Evolutionary conservation across 2,113 vertebrate species (phyloP), one percentile per base, ranked within the genome.

Genomic region (Calonectris borealis): DNA sequence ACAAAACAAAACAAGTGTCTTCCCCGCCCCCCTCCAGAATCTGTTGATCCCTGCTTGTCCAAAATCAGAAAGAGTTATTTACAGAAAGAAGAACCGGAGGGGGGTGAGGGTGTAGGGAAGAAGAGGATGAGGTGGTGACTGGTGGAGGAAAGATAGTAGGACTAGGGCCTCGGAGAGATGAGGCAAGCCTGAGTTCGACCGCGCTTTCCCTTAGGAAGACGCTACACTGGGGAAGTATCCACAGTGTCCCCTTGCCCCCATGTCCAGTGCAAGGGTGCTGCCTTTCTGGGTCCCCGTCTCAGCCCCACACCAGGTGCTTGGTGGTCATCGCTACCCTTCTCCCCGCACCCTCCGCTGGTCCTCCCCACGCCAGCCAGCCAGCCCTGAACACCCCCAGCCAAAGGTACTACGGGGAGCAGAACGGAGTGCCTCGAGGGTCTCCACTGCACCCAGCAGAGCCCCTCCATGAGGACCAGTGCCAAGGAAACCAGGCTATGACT

Each of bases 41-140:
- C 96, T 97, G 60, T 97, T 97, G 95, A 98, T 98, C 97, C 98
- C 98, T 98, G 97, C 98, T 98, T 97, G 94, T 98, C 97, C 97
- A 96, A 98, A 98, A 96, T 97, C 96, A 98, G 98, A 97, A 98
- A 97, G 97, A 97, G 65, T 96, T 98, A 98, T 98, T 98, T 98
- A 98, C 98, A 98, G 97, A 97, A 96, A 97, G 97, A 97, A 94
- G 94, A 98, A 97, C 88, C 15, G 31, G 97, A 97, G 97, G 94
- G 95, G 94, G 87, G 89, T 51, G 77, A 91, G 96, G 80, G 91
- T 88, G 85, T 94, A 95, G 95, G 77, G 93, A 84, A 93, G 91
- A 95, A 85, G 90, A 97, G 86, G 86, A 95, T 94, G 94, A 87
- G 90, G 90, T 88, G 12, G 38, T 96, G 96, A 96, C 21, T 48